These are phyloP conservation scores for Carassius auratus DNA, from an alignment of 2,113 vertebrate genomes.

Conservation along the genomic window DNA sequence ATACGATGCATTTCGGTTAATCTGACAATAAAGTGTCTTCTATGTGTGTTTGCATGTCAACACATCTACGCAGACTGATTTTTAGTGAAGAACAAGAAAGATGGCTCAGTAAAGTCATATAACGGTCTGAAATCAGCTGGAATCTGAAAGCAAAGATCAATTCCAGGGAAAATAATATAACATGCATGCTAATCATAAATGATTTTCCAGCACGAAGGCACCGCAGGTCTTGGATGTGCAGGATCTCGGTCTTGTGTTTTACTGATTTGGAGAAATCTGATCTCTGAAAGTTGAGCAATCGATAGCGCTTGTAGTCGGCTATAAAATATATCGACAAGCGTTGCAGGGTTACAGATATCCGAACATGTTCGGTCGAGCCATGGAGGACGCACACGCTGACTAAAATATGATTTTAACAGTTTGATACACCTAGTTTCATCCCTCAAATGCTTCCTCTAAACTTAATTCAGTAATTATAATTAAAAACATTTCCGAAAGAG, in stretches of 20 bases:
- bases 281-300: slow-evolving; percentile 59
- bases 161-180: not conserved
- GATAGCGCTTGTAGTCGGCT: slow-evolving; percentile 67
- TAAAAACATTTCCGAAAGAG: not conserved
- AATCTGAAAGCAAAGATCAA: slow-evolving; percentile 22
- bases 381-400: slow-evolving; percentile 25
- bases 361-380: slow-evolving; percentile 45
- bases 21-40: not conserved
- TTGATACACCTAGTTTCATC: not conserved
- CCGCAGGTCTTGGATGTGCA: not conserved
- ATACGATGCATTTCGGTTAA: not conserved
- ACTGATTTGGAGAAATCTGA: slow-evolving; percentile 61
- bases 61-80: not conserved
- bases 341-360: slow-evolving; percentile 48
- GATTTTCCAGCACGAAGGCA: slow-evolving; percentile 17
- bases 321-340: slow-evolving; percentile 69
- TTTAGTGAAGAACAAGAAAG: not conserved
- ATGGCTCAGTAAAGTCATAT: not conserved
- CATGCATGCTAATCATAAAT: slow-evolving; percentile 8
- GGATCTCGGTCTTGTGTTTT: slow-evolving; percentile 36
- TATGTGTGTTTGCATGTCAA: not conserved
- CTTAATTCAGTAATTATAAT: not conserved
- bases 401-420: not conserved
- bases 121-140: not conserved
- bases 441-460: not conserved